Conservation (phyloP, 2,113 vertebrate genomes). For the Sylvilagus bachmani region DNA sequence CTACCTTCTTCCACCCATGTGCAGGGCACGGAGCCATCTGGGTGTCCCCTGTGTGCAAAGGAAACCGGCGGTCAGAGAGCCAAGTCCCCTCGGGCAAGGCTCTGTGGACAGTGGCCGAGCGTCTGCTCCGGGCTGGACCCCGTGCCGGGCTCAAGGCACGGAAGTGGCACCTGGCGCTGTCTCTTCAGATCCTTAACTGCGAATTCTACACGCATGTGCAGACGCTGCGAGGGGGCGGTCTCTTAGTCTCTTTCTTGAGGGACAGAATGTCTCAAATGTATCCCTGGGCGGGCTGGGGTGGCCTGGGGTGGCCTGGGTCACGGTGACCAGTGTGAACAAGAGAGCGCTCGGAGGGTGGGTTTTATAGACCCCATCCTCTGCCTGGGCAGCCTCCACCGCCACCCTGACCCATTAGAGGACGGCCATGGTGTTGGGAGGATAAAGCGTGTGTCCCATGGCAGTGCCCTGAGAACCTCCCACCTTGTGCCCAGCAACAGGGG, state of each 20-base stretch:
- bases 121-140: too few species aligned
- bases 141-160: accelerated
- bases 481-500: too few species aligned
- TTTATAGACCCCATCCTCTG: background rate
- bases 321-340: background rate
- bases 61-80: accelerated
- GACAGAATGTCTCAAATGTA: accelerated
- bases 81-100: accelerated
- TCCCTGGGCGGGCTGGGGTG: accelerated
- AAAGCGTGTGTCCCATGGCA: background rate
- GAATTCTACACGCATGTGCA: background rate
- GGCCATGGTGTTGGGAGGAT: background rate
- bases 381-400: too few species aligned
- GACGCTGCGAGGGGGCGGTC: background rate
- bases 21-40: accelerated
- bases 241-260: background rate
- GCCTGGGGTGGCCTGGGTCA: too few species aligned
- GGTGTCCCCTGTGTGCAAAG: accelerated
- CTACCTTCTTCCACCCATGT: too few species aligned
- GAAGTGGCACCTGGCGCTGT: too few species aligned
- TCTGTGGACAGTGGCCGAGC: background rate
- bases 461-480: background rate
- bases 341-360: background rate
- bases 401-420: background rate
- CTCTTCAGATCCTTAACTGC: background rate